Conservation (phyloP, 2,113 vertebrate genomes). For the Otolemur garnettii region DNA sequence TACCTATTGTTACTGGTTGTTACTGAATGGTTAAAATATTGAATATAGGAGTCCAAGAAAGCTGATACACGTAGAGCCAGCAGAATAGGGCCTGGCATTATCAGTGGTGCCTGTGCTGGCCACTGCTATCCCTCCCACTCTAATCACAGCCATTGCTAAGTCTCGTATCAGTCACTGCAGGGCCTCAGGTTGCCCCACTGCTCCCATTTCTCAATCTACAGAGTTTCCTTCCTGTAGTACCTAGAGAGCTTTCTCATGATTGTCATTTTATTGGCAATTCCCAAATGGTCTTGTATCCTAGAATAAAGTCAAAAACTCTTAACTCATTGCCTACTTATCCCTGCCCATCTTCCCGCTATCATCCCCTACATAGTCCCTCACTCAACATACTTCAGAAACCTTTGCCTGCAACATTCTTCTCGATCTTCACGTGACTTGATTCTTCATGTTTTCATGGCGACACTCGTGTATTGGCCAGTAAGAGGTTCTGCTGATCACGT, state of each 20-base stretch:
- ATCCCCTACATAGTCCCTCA: rapidly evolving
- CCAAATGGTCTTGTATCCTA: background rate
- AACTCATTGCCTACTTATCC: background rate
- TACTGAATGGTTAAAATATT: background rate
- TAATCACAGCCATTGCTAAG: background rate
- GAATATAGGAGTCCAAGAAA: background rate
- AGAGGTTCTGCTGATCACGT: background rate
- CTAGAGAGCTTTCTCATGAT: background rate
- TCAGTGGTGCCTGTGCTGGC: background rate
- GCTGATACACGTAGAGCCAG: background rate
- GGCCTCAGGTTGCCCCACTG: background rate
- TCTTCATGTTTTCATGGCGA: background rate
- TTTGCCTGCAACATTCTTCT: background rate
- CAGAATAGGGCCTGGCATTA: background rate
- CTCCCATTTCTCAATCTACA: background rate
- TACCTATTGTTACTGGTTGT: background rate
- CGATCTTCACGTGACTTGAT: background rate
- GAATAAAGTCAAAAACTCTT: background rate
- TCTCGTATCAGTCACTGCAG: background rate
- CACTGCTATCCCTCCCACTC: background rate
- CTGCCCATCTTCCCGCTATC: background rate
- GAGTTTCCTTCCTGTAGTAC: background rate
- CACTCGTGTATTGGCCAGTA: background rate
- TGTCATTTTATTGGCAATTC: background rate
- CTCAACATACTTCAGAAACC: rapidly evolving